phyloP scores from a whole-genome alignment of 35 echinoderm and acorn worm genomes.

The Ophioderma brevispina region DNA sequence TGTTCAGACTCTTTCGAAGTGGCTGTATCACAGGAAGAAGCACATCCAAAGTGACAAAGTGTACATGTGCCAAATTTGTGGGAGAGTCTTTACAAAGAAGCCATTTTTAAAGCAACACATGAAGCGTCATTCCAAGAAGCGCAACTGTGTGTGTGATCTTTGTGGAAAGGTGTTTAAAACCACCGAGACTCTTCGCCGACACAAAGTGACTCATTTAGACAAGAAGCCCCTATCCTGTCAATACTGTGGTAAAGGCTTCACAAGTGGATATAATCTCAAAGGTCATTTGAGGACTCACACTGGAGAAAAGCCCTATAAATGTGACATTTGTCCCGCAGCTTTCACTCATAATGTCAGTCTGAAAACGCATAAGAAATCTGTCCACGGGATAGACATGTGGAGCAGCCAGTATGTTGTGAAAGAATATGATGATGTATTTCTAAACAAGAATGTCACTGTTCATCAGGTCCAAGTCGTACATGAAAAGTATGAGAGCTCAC shows the following conservation, averaged over 20 bases:
- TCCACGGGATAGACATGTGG: slow-evolving; percentile 75
- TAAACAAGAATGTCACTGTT: too few species aligned
- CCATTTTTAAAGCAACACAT: neutral
- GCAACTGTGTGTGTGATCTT: slow-evolving; percentile 18
- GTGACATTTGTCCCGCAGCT: slow-evolving; percentile 62
- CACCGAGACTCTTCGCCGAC: slow-evolving; percentile 12
- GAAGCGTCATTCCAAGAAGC: neutral
- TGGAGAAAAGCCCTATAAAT: slow-evolving; percentile 68
- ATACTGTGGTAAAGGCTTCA: slow-evolving; percentile 53
- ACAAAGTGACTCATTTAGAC: slow-evolving; percentile 50
- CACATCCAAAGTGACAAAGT: neutral
- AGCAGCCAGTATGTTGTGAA: too few species aligned
- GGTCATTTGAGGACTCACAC: slow-evolving; percentile 74
- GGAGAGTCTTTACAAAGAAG: neutral
- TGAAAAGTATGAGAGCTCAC: too few species aligned
- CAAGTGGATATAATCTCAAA: slow-evolving; percentile 54
- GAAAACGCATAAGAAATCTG: slow-evolving; percentile 72
- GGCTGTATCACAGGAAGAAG: neutral
- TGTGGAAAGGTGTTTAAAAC: slow-evolving; percentile 53
- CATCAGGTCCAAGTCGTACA: too few species aligned
- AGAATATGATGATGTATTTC: too few species aligned
- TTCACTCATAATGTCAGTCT: slow-evolving; percentile 85
- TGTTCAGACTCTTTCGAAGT: neutral
- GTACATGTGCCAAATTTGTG: neutral
- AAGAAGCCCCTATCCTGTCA: slow-evolving; percentile 59